These are phyloP conservation scores for Xanthia icteritia DNA, from an alignment of 2,888 invertebrate genomes.

Conservation along the genomic window DNA sequence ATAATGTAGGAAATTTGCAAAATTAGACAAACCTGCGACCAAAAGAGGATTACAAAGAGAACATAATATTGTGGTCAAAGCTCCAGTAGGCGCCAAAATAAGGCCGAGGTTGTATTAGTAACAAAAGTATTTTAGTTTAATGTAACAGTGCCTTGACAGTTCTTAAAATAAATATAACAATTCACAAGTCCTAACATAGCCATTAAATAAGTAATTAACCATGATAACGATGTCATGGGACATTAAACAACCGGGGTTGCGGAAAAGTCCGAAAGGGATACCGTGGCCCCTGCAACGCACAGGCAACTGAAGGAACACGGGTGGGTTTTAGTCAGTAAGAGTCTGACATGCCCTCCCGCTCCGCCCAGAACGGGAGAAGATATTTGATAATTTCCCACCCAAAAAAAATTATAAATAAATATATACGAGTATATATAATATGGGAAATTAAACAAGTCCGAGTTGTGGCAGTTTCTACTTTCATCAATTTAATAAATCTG, in stretches of 20 bases:
- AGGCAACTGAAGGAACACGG: no score
- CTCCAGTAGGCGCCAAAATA: constrained; percentile 7
- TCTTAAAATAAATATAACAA: background rate
- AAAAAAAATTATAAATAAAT: no score
- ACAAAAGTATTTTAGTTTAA: constrained; percentile 9
- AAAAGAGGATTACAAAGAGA: constrained; percentile 22
- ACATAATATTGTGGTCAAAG: background rate
- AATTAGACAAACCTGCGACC: constrained; percentile 14
- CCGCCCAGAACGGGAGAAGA: no score
- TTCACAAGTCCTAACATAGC: background rate
- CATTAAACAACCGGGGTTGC: constrained; percentile 21
- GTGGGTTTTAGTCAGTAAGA: no score
- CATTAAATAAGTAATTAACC: background rate
- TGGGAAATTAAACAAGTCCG: constrained; percentile 20
- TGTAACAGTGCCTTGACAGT: background rate
- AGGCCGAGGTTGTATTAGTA: background rate
- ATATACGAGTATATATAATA: no score
- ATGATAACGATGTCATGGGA: constrained; percentile 9
- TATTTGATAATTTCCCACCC: no score
- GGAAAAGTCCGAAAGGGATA: no score
- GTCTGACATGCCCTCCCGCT: no score
- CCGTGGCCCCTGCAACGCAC: no score
- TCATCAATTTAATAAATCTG: background rate
- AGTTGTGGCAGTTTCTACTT: background rate
- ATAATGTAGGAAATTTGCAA: background rate